Conservation (phyloP, 92 coral and sea anemone species). For the Epizoanthus rinbou region DNA sequence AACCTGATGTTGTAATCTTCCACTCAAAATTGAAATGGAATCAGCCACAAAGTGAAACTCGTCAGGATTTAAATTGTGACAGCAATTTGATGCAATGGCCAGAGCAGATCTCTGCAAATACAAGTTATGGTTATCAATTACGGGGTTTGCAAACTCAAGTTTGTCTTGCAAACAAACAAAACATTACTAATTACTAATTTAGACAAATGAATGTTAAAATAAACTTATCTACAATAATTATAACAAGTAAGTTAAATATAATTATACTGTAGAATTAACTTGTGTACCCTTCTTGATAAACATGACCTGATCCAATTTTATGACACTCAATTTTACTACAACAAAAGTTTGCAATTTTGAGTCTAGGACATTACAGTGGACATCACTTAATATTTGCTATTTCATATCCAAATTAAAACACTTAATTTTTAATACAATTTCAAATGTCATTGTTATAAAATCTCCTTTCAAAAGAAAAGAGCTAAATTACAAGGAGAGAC, state of each 20-base stretch:
- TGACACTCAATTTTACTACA: no score
- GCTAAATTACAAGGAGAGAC: no score
- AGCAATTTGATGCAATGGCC: conserved; percentile 96
- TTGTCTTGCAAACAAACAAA: neutral
- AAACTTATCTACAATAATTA: neutral
- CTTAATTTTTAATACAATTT: no score
- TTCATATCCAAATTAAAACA: no score
- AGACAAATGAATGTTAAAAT: neutral
- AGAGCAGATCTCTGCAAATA: conserved; percentile 91
- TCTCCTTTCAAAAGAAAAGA: no score
- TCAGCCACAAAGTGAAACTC: conserved; percentile 92
- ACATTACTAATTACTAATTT: neutral
- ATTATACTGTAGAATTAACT: no score
- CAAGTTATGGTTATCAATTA: neutral
- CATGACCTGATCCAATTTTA: no score
- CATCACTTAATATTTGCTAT: no score
- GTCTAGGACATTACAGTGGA: no score
- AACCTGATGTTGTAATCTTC: conserved; percentile 94
- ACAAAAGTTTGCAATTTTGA: no score
- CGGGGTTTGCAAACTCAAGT: neutral
- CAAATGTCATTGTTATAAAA: no score
- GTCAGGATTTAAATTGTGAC: conserved; percentile 87
- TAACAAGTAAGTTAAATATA: neutral
- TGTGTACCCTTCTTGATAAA: no score
- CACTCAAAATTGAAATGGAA: conserved; percentile 87